phyloP scores from a whole-genome alignment of 2,888 invertebrate genomes.

The Drosophila setosimentum region DNA sequence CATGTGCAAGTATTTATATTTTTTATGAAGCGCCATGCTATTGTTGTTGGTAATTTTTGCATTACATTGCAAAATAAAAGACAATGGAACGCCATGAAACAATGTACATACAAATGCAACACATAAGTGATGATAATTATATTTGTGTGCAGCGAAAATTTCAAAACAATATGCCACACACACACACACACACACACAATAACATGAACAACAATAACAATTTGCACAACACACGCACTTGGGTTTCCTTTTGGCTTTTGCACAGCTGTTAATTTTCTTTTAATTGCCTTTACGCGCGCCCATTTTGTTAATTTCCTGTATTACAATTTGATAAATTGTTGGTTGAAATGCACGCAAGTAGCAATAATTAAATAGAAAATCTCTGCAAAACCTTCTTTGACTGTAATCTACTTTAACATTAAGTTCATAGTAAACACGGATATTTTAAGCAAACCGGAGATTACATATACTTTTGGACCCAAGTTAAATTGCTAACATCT shows the following conservation, averaged over 20 bases:
- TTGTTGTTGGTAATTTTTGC: constrained; percentile 55
- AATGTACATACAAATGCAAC: constrained; percentile 34
- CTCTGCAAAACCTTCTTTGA: background rate
- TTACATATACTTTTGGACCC: background rate
- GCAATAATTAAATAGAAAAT: constrained; percentile 9
- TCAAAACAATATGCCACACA: constrained; percentile 52
- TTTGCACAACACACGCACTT: constrained; percentile 29
- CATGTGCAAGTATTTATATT: background rate
- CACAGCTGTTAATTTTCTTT: constrained; percentile 59
- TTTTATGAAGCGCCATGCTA: constrained; percentile 10
- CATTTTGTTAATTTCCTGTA: constrained; percentile 57
- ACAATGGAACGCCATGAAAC: constrained; percentile 66
- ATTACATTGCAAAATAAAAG: constrained; percentile 72
- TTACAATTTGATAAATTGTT: constrained; percentile 52
- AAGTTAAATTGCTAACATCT: background rate
- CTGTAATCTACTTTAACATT: background rate
- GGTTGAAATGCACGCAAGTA: constrained; percentile 35
- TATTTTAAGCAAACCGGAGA: background rate
- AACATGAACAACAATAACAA: constrained; percentile 11
- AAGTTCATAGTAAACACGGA: background rate
- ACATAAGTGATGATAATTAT: constrained; percentile 55
- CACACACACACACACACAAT: background rate
- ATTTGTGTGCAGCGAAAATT: constrained; percentile 60
- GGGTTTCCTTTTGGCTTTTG: constrained; percentile 35
- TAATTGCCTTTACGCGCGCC: constrained; percentile 60